Percentiles rank a stretch among this genome's conserved stretches.
Evolutionary conservation across 2,113 vertebrate species (phyloP).

Genomic region (Peromyscus californicus): DNA sequence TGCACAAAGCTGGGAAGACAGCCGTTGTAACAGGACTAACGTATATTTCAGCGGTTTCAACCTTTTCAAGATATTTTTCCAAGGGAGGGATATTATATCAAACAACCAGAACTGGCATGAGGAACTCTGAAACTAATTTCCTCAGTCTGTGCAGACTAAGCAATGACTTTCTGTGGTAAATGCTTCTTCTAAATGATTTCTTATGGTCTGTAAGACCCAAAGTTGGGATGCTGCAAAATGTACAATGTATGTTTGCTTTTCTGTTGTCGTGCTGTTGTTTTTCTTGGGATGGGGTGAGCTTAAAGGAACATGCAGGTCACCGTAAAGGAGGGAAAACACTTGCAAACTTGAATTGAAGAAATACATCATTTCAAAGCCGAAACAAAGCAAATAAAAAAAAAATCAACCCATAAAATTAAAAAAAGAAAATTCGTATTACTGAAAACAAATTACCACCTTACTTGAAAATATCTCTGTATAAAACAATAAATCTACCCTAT

Average conservation of each 20-base stretch:
- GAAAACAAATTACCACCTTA: conserved; percentile 25
- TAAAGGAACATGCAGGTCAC: not conserved
- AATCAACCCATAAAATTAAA: not conserved
- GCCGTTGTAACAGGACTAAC: not conserved
- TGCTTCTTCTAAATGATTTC: conserved; percentile 12
- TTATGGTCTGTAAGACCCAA: not conserved
- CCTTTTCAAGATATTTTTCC: conserved; percentile 9
- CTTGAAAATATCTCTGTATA: conserved; percentile 21
- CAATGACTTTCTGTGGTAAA: not conserved
- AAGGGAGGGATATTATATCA: conserved; percentile 17
- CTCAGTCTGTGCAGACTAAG: not conserved
- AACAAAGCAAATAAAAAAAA: not conserved
- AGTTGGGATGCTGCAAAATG: not conserved
- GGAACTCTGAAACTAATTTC: conserved; percentile 52
- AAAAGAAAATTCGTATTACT: conserved; percentile 52
- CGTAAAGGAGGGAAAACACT: not conserved
- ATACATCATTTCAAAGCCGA: not conserved
- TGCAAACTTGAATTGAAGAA: conserved; percentile 52
- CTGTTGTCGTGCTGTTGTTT: not conserved
- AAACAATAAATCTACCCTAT: conserved; percentile 11
- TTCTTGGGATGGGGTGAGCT: not conserved
- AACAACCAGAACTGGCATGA: not conserved
- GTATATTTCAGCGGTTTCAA: not conserved
- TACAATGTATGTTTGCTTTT: conserved; percentile 21
- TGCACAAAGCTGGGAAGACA: conserved; percentile 18